Percentiles rank a stretch among this genome's conserved stretches.
These are phyloP conservation scores for Ypsolopha scabrella DNA, from an alignment of 2,888 invertebrate genomes.

Conservation along the genomic window DNA sequence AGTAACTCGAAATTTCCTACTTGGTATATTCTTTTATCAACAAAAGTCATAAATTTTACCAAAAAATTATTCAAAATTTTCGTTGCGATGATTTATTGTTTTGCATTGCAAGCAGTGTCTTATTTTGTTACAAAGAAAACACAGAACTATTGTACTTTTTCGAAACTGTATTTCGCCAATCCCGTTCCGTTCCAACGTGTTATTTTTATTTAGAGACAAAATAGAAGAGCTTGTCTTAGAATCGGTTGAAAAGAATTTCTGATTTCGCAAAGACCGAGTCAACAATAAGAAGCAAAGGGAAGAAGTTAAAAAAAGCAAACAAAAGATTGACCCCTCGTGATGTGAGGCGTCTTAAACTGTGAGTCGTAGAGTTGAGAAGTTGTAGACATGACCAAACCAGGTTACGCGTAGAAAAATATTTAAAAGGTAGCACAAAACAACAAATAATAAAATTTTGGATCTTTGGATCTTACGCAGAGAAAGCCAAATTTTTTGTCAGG, in stretches of 20 bases:
- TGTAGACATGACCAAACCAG: slow-evolving; percentile 9
- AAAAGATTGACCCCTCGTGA: slow-evolving; percentile 35
- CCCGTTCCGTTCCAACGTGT: too few relatives aligned
- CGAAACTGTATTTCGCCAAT: too few relatives aligned
- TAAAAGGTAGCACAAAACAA: too few relatives aligned
- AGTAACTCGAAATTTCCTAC: too few relatives aligned
- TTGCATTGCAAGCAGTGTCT: too few relatives aligned
- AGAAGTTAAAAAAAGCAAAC: slow-evolving; percentile 35
- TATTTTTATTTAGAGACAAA: not conserved
- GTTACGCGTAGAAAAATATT: not conserved
- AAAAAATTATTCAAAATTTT: too few relatives aligned
- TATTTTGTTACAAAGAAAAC: not conserved
- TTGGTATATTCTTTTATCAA: too few relatives aligned
- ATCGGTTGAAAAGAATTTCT: not conserved
- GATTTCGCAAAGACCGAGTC: slow-evolving; percentile 29
- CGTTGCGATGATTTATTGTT: too few relatives aligned
- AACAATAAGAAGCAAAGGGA: slow-evolving; percentile 38
- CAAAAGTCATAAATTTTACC: too few relatives aligned
- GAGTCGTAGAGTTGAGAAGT: slow-evolving; percentile 11
- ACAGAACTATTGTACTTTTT: not conserved
- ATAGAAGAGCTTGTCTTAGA: not conserved
- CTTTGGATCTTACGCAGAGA: too few relatives aligned
- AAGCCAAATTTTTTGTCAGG: too few relatives aligned
- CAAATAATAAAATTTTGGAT: too few relatives aligned
- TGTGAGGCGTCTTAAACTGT: slow-evolving; percentile 31